Percentiles rank a stretch among this genome's conserved stretches.
Conservation (phyloP, 1,140 invertebrate species). For the Bombus confusus region DNA sequence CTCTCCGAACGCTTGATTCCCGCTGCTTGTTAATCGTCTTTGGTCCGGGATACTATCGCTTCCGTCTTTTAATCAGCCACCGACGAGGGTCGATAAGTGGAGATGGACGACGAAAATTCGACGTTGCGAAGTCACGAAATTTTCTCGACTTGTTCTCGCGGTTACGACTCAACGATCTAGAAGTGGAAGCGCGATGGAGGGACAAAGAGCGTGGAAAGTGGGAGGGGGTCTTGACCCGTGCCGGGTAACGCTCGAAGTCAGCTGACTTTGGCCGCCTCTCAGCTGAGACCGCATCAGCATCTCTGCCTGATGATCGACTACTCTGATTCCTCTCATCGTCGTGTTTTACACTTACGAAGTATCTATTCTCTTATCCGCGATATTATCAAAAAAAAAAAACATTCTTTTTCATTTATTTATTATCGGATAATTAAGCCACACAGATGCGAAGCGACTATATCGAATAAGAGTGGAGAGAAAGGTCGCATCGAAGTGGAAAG, state of each 20-base stretch:
- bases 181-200: slow-evolving; percentile 25
- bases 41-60: not conserved
- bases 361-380: no score
- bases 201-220: slow-evolving; percentile 16
- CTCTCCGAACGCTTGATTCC: slow-evolving; percentile 15
- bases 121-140: slow-evolving; percentile 25
- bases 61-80: not conserved
- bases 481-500: not conserved
- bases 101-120: not conserved
- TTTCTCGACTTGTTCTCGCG: slow-evolving; percentile 22
- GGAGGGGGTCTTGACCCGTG: slow-evolving; percentile 64
- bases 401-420: no score
- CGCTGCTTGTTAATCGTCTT: slow-evolving; percentile 3
- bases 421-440: no score
- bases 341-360: not conserved
- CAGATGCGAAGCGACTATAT: no score
- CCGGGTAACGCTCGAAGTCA: slow-evolving; percentile 69
- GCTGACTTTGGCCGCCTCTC: slow-evolving; percentile 74
- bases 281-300: slow-evolving; percentile 61
- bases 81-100: not conserved
- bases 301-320: not conserved
- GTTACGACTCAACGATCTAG: slow-evolving; percentile 28
- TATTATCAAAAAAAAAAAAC: no score
- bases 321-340: not conserved
- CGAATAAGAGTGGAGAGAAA: not conserved